These are phyloP conservation scores for Salarias fasciatus DNA, from an alignment of 2,797 vertebrate genomes.

Conservation along the genomic window DNA sequence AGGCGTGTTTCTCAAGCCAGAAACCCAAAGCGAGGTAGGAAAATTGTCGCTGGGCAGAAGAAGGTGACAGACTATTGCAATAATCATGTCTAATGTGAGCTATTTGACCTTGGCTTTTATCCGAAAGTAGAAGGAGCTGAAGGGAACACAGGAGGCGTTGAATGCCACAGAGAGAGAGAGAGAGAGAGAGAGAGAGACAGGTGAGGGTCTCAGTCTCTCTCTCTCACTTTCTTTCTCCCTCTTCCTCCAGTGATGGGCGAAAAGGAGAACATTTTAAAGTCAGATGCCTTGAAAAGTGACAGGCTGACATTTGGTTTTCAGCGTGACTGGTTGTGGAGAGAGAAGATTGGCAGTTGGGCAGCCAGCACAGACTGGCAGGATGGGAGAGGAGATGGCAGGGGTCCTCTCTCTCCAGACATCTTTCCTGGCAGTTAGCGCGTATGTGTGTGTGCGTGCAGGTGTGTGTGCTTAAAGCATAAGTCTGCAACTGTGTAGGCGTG, in stretches of 20 bases:
- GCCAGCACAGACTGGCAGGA: slow-evolving; percentile 75
- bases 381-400: slow-evolving; percentile 74
- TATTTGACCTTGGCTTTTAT: slow-evolving; percentile 65
- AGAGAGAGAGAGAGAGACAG: slow-evolving; percentile 43
- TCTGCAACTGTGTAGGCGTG: slow-evolving; percentile 44
- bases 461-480: slow-evolving; percentile 24
- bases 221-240: slow-evolving; percentile 12
- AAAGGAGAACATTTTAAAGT: slow-evolving; percentile 72
- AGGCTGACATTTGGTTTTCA: slow-evolving; percentile 80
- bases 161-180: slow-evolving; percentile 44
- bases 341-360: slow-evolving; percentile 76
- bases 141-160: slow-evolving; percentile 35
- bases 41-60: slow-evolving; percentile 41
- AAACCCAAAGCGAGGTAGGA: slow-evolving; percentile 30
- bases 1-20: slow-evolving; percentile 38
- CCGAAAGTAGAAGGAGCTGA: slow-evolving; percentile 44
- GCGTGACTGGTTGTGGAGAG: slow-evolving; percentile 69
- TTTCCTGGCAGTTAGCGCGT: slow-evolving; percentile 66
- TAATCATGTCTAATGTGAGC: slow-evolving; percentile 68
- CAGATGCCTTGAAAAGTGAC: slow-evolving; percentile 74
- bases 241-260: slow-evolving; percentile 44
- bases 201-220: slow-evolving; percentile 24
- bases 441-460: slow-evolving; percentile 19
- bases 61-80: slow-evolving; percentile 54
- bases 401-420: slow-evolving; percentile 75